Evolutionary conservation across 2,797 vertebrate genomes (phyloP), one percentile per base, ranked within the genome.

Genomic region (Thaleichthys pacificus): DNA sequence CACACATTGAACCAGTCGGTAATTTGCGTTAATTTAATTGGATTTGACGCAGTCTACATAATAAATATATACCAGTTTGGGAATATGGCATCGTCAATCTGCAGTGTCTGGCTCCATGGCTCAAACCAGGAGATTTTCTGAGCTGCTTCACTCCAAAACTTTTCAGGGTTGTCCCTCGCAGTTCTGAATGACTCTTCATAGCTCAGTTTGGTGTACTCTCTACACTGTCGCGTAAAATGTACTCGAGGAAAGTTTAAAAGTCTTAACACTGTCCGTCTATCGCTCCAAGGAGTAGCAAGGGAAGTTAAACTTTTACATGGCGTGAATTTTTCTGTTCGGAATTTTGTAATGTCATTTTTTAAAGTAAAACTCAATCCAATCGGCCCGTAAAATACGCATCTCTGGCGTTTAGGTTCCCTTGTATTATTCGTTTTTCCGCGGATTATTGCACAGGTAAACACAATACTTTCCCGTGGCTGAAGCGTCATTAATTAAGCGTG

Each of bases 71-170:
- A 98, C 97, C 97, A 98, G 30, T 92, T 92, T 11, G 93, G 93
- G 73, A 89, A 91, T 1, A 93, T 91, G 1, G 87, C 84, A 11
- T 93, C 88, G 58, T 86, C 89, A 19, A 83, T 82, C 62, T 94
- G 93, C 78, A 98, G 70, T 2, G 91, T 92, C 84, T 91, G 87
- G 3, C 74, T 92, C 95, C 96, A 98, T 3, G 91, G 93, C 66
- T 95, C 90, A 86, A 93, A 92, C 97, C 97, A 99, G 47, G 75
- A 70, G 11, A 98, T 82, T 11, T 88, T 81, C 4, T 79, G 77
- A 0, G 93, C 95, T 0, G 87, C 90, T 64, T 92, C 87, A 0
- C 78, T 92, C 97, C 97, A 98, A 26, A 94, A 93, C 0, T 47
- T 28, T 61, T 93, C 94, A 0, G 96, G 96, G 0, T 93, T 68